These are phyloP conservation scores for Nephila pilipes DNA, from an alignment of 1,140 invertebrate species.

Conservation along the genomic window DNA sequence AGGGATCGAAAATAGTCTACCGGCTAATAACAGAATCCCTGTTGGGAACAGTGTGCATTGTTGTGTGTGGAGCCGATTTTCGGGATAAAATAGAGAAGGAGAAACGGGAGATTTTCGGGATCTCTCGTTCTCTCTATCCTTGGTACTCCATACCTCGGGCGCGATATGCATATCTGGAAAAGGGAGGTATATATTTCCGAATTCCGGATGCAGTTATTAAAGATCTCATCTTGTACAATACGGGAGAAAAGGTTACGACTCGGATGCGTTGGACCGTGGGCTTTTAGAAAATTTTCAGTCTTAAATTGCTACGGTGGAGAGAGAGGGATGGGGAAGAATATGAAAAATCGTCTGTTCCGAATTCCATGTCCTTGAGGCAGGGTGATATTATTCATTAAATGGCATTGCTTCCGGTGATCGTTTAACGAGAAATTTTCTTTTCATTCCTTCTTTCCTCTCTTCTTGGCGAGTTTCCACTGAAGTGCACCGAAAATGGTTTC, in stretches of 20 bases:
- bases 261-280: background rate
- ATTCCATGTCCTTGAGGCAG: background rate
- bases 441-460: too few species aligned
- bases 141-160: background rate
- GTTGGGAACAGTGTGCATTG: background rate
- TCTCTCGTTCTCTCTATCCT: background rate
- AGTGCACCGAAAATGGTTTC: background rate
- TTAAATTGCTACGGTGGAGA: background rate
- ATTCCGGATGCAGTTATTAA: slow-evolving; percentile 30
- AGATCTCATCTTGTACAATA: slow-evolving; percentile 12
- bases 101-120: background rate
- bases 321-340: background rate
- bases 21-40: background rate
- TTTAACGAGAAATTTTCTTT: slow-evolving; percentile 15
- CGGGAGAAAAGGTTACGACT: background rate
- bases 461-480: background rate
- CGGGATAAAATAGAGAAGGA: background rate
- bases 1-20: background rate
- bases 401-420: background rate
- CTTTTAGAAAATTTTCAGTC: slow-evolving; percentile 25
- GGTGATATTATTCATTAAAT: slow-evolving; percentile 25
- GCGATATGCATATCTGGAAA: background rate
- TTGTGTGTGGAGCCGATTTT: slow-evolving; percentile 7
- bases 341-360: slow-evolving; percentile 19
- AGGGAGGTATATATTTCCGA: slow-evolving; percentile 31